Percentiles rank a stretch among this genome's conserved stretches.
These are phyloP conservation scores for Solen grandis DNA, from an alignment of 1,140 invertebrate species.

Conservation along the genomic window DNA sequence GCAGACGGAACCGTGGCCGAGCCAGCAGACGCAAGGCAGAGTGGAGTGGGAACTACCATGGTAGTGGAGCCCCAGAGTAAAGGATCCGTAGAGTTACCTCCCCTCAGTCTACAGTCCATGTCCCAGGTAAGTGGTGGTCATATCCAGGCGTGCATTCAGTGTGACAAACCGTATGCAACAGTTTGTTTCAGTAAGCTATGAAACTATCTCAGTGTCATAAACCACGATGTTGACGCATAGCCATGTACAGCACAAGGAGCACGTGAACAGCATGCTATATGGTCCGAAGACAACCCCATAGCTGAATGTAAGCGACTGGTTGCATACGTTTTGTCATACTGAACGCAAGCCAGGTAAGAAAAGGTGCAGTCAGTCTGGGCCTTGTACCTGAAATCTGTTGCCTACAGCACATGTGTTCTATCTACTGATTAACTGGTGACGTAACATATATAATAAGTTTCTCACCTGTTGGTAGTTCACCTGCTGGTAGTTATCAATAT, in stretches of 20 bases:
- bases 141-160: not conserved
- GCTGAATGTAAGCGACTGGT: too few relatives aligned
- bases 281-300: too few relatives aligned
- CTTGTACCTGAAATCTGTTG: not conserved
- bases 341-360: not conserved
- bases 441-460: not conserved
- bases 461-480: not conserved
- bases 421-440: too few relatives aligned
- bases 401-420: not conserved
- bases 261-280: too few relatives aligned
- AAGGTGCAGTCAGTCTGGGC: not conserved
- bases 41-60: not conserved
- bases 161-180: too few relatives aligned
- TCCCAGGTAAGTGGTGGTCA: not conserved
- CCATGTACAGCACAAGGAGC: too few relatives aligned
- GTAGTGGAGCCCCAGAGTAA: not conserved
- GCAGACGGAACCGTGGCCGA: too few relatives aligned
- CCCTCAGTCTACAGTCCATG: slow-evolving; percentile 5
- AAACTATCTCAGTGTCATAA: too few relatives aligned
- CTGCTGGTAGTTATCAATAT: not conserved
- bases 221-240: too few relatives aligned
- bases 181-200: too few relatives aligned
- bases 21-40: not conserved
- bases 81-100: not conserved
- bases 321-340: too few relatives aligned